phyloP scores from a whole-genome alignment of 1,140 invertebrate species.

The Cepaea nemoralis region DNA sequence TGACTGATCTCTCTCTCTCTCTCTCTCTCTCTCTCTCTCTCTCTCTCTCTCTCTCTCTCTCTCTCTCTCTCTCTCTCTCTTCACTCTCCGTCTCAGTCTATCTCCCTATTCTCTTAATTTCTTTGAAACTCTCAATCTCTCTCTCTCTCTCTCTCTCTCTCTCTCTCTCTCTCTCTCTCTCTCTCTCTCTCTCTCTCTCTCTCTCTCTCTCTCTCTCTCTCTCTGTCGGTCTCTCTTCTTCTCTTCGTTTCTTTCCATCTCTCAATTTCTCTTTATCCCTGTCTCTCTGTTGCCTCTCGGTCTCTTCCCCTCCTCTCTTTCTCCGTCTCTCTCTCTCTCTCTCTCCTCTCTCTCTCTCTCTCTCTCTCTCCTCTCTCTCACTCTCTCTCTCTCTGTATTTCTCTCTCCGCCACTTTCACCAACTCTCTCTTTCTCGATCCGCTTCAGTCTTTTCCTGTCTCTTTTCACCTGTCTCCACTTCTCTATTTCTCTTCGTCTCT shows the following conservation, averaged over 20 bases:
- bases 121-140: neutral
- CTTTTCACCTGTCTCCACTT: neutral
- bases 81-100: neutral
- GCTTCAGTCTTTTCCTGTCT: neutral
- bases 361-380: neutral
- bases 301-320: slow-evolving; percentile 12
- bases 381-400: slow-evolving; percentile 18
- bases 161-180: slow-evolving; percentile 12
- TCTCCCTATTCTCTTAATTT: neutral
- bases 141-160: slow-evolving; percentile 1
- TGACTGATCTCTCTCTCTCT: too few relatives aligned
- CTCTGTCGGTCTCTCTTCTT: neutral
- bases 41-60: neutral
- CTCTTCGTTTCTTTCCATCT: slow-evolving; percentile 25
- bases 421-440: neutral
- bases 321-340: slow-evolving; percentile 31
- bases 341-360: neutral
- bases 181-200: slow-evolving; percentile 17
- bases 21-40: slow-evolving; percentile 14
- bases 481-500: neutral
- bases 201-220: slow-evolving; percentile 24
- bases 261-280: slow-evolving; percentile 21
- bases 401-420: neutral
- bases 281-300: neutral
- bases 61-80: neutral